A percentile compares a stretch with the other conserved stretches of the same genome.
These are phyloP conservation scores for Harpegnathos saltator DNA, from an alignment of 1,140 invertebrate species.

Conservation along the genomic window DNA sequence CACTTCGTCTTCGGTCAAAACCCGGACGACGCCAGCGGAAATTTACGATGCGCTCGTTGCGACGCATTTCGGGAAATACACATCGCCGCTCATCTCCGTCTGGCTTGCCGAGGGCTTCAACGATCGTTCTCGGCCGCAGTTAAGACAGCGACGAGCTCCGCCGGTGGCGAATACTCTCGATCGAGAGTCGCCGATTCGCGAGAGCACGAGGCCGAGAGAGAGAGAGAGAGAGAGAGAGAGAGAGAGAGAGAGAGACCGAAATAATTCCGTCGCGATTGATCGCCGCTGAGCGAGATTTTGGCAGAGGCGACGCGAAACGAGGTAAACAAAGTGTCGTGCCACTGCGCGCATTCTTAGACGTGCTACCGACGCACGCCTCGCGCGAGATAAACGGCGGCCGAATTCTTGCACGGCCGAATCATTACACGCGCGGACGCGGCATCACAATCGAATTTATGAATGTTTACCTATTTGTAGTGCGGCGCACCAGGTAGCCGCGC, in stretches of 20 bases:
- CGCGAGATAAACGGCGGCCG: background rate
- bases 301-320: background rate
- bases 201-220: too few species aligned
- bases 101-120: background rate
- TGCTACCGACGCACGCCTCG: background rate
- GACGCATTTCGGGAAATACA: slow-evolving; percentile 29
- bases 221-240: too few species aligned
- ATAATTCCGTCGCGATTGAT: too few species aligned
- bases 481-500: slow-evolving; percentile 61
- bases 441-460: slow-evolving; percentile 34
- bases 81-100: background rate
- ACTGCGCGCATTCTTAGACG: too few species aligned
- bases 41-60: slow-evolving; percentile 68
- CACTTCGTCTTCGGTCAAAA: slow-evolving; percentile 49
- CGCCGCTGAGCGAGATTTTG: background rate
- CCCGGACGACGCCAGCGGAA: slow-evolving; percentile 10
- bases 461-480: slow-evolving; percentile 57
- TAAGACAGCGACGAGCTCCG: too few species aligned
- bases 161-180: too few species aligned
- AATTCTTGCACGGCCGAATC: slow-evolving; percentile 9
- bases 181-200: too few species aligned
- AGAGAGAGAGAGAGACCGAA: too few species aligned
- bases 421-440: slow-evolving; percentile 14
- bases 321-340: background rate
- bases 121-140: background rate